phyloP scores from a whole-genome alignment of 2,797 vertebrate genomes.

The Oryzias sinensis region DNA sequence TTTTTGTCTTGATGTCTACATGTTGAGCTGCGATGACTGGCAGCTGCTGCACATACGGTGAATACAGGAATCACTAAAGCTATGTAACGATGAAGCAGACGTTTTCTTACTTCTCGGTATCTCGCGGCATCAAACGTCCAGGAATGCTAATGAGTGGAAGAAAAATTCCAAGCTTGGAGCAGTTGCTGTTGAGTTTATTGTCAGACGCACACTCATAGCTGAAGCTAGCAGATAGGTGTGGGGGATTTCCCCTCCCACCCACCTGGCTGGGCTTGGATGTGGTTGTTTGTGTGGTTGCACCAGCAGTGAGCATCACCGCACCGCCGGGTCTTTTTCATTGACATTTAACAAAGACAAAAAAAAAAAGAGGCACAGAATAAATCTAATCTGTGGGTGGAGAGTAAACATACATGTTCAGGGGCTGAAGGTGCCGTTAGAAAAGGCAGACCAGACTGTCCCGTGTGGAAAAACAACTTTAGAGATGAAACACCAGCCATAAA shows the following conservation, averaged over 20 bases:
- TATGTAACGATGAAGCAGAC: too few species aligned
- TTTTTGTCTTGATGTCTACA: too few species aligned
- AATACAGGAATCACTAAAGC: too few species aligned
- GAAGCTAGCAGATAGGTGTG: slow-evolving; percentile 25
- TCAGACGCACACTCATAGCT: slow-evolving; percentile 53
- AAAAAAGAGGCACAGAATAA: slow-evolving; percentile 4
- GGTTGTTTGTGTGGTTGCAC: slow-evolving; percentile 40
- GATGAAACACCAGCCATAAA: too few species aligned
- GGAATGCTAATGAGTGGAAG: slow-evolving; percentile 10
- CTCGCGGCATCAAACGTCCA: background rate
- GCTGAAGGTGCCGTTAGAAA: background rate
- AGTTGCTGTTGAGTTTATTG: slow-evolving; percentile 38
- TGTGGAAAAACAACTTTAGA: background rate
- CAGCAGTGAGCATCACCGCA: slow-evolving; percentile 18
- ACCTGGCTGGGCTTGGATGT: slow-evolving; percentile 22
- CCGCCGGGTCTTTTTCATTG: slow-evolving; percentile 31
- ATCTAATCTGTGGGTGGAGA: slow-evolving; percentile 23
- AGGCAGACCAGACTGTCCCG: background rate
- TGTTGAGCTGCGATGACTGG: too few species aligned
- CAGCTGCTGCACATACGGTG: too few species aligned
- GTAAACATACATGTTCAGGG: slow-evolving; percentile 12
- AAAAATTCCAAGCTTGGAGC: slow-evolving; percentile 44
- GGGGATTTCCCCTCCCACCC: slow-evolving; percentile 69
- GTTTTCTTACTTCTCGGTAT: background rate
- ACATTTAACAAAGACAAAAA: slow-evolving; percentile 40